These are phyloP conservation scores for Prionailurus bengalensis DNA, from an alignment of 2,113 vertebrate species.

Conservation along the genomic window DNA sequence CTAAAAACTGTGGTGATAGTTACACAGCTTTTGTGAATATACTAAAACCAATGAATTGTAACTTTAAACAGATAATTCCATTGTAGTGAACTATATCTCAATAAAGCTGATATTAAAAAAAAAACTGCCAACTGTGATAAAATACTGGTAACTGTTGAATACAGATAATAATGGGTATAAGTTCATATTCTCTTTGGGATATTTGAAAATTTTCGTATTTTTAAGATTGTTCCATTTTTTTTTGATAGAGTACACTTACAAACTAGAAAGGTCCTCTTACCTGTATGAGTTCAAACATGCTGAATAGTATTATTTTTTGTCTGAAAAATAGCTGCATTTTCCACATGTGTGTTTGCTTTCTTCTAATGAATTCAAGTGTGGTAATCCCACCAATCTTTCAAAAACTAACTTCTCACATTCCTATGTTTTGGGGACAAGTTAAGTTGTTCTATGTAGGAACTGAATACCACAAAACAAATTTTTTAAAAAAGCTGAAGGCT, in stretches of 20 bases:
- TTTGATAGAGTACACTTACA: not conserved
- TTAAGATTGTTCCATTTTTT: not conserved
- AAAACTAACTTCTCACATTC: slow-evolving; percentile 12
- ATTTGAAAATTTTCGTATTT: not conserved
- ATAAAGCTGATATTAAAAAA: not conserved
- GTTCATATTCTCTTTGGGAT: not conserved
- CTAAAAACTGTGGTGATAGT: not conserved
- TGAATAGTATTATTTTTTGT: slow-evolving; percentile 98
- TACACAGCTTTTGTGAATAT: not conserved
- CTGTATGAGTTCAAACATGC: slow-evolving; percentile 96
- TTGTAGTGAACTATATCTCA: not conserved
- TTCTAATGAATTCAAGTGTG: slow-evolving; percentile 94
- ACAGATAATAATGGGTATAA: not conserved
- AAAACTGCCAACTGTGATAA: not conserved
- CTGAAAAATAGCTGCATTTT: slow-evolving; percentile 97
- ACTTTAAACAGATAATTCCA: not conserved
- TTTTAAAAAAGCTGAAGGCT: not conserved
- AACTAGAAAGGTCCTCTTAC: slow-evolving; percentile 82
- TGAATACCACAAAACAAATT: not conserved
- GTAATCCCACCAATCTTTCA: not conserved
- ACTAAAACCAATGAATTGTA: not conserved
- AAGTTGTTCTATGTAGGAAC: not conserved
- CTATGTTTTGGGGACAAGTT: not conserved
- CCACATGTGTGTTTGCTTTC: slow-evolving; percentile 92
- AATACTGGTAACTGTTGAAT: not conserved